Evolutionary conservation across 2,888 invertebrate genomes (phyloP).

Genomic region (Trachelus stipa): DNA sequence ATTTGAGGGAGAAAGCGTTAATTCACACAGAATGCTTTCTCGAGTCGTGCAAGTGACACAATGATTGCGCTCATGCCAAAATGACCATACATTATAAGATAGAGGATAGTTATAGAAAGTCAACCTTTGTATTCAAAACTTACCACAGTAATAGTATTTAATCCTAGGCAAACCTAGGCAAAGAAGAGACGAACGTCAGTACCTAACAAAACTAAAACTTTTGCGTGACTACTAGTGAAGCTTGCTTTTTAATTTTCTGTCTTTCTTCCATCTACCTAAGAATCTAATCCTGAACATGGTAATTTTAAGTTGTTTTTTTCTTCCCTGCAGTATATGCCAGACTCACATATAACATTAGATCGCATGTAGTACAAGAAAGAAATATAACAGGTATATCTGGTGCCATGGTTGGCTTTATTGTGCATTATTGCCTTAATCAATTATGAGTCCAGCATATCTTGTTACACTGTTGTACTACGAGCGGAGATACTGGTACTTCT

Average conservation of each 20-base stretch:
- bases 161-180: conserved; percentile 74
- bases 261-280: not conserved
- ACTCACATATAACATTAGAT: not conserved
- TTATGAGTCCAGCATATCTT: not conserved
- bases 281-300: not conserved
- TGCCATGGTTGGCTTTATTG: not conserved
- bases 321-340: not conserved
- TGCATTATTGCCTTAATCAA: not conserved
- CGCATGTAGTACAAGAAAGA: not conserved
- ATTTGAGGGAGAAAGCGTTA: not conserved
- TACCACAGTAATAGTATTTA: conserved; percentile 76
- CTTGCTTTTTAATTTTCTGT: not conserved
- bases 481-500: not conserved
- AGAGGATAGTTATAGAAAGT: conserved; percentile 10
- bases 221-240: conserved; percentile 15
- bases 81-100: not conserved
- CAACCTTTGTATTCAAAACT: conserved; percentile 57
- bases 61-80: not conserved
- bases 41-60: conserved; percentile 1
- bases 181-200: conserved; percentile 41
- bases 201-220: conserved; percentile 15
- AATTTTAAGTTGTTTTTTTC: not conserved
- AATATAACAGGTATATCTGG: not conserved
- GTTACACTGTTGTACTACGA: not conserved
- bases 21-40: not conserved